Conservation (phyloP, 2,113 vertebrate species). For the Platycercus adscitus region DNA sequence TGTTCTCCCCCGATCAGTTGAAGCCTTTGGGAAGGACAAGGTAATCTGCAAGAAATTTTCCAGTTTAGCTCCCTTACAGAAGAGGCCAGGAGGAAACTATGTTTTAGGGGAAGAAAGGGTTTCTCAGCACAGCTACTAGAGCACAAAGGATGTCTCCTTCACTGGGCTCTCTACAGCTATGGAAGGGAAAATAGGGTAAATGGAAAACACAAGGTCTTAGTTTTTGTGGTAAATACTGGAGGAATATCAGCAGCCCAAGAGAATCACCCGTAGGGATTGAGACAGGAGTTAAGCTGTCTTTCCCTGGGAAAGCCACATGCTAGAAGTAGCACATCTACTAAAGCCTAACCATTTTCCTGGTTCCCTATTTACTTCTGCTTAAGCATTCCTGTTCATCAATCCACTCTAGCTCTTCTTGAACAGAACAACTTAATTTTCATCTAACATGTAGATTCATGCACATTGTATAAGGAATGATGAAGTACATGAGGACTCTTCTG, state of each 20-base stretch:
- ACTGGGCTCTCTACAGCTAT: neutral
- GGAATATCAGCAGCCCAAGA: neutral
- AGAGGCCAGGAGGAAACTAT: neutral
- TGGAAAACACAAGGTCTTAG: neutral
- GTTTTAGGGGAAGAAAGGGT: neutral
- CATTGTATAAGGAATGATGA: neutral
- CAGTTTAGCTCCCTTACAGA: neutral
- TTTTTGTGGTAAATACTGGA: neutral
- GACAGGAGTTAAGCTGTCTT: neutral
- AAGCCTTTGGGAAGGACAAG: neutral
- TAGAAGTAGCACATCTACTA: neutral
- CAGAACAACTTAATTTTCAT: neutral
- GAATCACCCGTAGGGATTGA: neutral
- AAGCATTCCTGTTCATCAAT: neutral
- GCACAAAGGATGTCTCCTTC: neutral
- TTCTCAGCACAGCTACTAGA: neutral
- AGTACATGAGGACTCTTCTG: neutral
- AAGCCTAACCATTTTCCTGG: neutral
- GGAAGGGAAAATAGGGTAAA: neutral
- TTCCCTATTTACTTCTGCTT: neutral
- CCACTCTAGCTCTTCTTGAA: neutral
- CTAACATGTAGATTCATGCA: neutral
- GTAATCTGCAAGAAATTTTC: neutral
- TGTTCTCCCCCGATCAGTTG: fast-evolving
- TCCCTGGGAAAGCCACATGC: neutral